Evolutionary conservation across 2,113 vertebrate species (phyloP).

Genomic region (Hiodon tergisus): DNA sequence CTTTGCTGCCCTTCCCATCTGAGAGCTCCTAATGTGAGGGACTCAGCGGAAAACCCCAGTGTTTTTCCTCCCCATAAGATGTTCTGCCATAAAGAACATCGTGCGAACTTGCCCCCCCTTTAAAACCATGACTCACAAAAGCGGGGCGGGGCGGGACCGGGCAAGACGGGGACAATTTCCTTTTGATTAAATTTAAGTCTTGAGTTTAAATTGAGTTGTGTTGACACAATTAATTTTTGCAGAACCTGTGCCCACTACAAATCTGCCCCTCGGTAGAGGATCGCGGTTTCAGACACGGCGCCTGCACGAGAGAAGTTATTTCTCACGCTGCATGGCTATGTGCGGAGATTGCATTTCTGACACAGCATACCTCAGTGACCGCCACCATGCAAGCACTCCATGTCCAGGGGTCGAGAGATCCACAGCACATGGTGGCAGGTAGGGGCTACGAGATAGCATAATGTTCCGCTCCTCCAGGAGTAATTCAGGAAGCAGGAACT

Average conservation of each 20-base stretch:
- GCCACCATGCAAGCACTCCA: slow-evolving; percentile 35
- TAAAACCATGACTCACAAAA: too few species aligned
- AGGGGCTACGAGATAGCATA: slow-evolving; percentile 52
- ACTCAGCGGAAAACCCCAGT: not conserved
- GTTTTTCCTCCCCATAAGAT: not conserved
- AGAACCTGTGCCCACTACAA: too few species aligned
- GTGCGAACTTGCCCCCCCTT: not conserved
- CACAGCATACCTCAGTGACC: slow-evolving; percentile 33
- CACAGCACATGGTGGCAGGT: slow-evolving; percentile 42
- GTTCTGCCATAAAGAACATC: not conserved
- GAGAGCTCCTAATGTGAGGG: not conserved
- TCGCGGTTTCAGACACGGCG: not conserved
- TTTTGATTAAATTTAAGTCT: too few species aligned
- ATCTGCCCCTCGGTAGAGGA: too few species aligned
- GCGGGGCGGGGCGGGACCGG: too few species aligned
- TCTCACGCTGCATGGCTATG: not conserved
- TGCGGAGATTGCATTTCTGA: slow-evolving; percentile 29
- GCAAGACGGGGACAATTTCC: too few species aligned
- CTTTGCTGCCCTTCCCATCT: not conserved
- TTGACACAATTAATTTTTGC: too few species aligned
- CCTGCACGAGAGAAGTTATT: not conserved
- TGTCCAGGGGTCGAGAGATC: slow-evolving; percentile 48
- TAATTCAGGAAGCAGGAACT: slow-evolving; percentile 64
- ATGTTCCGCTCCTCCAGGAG: slow-evolving; percentile 70
- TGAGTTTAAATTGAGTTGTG: too few species aligned